These are phyloP conservation scores for Tarsius wallacei DNA, from an alignment of 2,797 vertebrate species.

Conservation along the genomic window DNA sequence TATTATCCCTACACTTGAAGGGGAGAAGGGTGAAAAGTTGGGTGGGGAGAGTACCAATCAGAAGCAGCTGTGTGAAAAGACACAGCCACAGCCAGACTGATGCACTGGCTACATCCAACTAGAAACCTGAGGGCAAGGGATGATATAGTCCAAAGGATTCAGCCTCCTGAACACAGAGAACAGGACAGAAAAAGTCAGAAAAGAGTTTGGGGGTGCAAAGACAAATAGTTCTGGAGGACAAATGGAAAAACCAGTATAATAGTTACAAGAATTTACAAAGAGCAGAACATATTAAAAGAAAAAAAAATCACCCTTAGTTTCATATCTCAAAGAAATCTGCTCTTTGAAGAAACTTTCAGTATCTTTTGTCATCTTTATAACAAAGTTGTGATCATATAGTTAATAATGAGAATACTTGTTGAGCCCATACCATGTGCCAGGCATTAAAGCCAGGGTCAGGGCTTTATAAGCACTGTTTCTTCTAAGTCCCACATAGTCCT, in stretches of 20 bases:
- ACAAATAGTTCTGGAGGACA: neutral
- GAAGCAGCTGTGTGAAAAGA: neutral
- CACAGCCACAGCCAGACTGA: neutral
- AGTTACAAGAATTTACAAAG: neutral
- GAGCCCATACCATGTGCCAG: neutral
- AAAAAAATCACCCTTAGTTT: neutral
- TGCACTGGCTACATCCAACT: neutral
- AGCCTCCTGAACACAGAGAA: neutral
- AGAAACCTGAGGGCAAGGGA: neutral
- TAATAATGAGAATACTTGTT: neutral
- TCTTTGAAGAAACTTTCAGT: neutral
- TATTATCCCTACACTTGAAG: neutral
- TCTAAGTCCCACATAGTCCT: neutral
- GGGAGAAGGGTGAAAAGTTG: neutral
- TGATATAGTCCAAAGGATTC: neutral
- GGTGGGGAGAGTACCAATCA: neutral
- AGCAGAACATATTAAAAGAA: neutral
- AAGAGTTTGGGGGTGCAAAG: neutral
- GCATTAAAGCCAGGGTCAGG: neutral
- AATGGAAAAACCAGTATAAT: neutral
- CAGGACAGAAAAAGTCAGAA: neutral
- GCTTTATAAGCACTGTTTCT: neutral
- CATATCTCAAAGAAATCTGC: neutral
- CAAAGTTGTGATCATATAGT: slow-evolving; percentile 22
- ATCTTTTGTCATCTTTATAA: neutral